Evolutionary conservation across 2,888 invertebrate species (phyloP), one percentile per base, ranked within the genome.

Genomic region (Drosophila helvetica): DNA sequence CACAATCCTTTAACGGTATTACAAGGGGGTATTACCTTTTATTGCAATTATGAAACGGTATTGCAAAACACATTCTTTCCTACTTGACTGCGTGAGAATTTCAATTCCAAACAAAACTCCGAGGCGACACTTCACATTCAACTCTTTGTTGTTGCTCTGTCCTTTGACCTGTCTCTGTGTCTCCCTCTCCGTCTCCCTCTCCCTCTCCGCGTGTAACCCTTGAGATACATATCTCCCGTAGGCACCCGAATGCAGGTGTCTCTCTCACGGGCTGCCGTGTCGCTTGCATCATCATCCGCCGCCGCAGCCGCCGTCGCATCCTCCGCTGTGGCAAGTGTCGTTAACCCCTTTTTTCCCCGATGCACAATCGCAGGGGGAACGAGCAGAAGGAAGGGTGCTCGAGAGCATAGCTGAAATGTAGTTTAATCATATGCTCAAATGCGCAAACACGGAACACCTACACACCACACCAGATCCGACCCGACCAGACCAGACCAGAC

Each of bases 351-450:
- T 74, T 48, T 19, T 47, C 33, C 33, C 12, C 33, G 33, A 12
- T 33, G 33, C 33, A 33, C 15, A 27, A 22, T 17, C 15, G 38
- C 43, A 42, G 27, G 33, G 22, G 1, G 19, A 48, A 19, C 22
- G 22, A 22, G 30, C 6, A 10, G 10, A 33, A n/a, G 43, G 22
- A 22, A 12, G 45, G 25, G 17, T 43, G 5, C 17, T 45, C 27
- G 45, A 51, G 57, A 51, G 57, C 27, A 30, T 17, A 18, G 46
- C 18, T 27, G 74, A 85, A 89, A 87, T 85, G 88, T 89, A 85
- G 88, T 87, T 77, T 85, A 85, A 85, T 87, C 79, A 84, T 86
- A 83, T 88, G 86, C 88, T 80, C 80, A 84, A 78, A 88, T 84
- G 88, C 83, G 78, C 84, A 83, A 84, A 86, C 88, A 84, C 78